These are phyloP conservation scores for Chloroclystis v-ata DNA, from an alignment of 2,888 invertebrate genomes.

Conservation along the genomic window DNA sequence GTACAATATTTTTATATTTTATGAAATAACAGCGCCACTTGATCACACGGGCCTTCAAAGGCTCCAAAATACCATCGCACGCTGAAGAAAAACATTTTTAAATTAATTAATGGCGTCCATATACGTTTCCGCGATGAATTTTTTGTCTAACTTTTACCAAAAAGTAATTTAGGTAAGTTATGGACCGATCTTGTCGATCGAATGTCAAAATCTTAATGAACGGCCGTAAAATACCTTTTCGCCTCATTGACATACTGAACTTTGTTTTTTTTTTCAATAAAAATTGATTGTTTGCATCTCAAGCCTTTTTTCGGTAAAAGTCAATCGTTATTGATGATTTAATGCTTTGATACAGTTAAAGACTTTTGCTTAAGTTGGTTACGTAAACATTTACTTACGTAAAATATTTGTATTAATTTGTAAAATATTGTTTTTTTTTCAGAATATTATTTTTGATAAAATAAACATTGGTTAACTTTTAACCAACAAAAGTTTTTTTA, in stretches of 20 bases:
- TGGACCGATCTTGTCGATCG: slow-evolving; percentile 27
- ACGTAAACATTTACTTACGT: no score
- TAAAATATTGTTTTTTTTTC: no score
- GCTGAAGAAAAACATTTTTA: slow-evolving; percentile 25
- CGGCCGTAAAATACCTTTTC: slow-evolving; percentile 18
- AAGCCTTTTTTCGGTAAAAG: slow-evolving; percentile 9
- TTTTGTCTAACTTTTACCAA: slow-evolving; percentile 28
- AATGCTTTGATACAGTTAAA: neutral
- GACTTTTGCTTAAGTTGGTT: no score
- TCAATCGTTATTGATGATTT: slow-evolving; percentile 6
- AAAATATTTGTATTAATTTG: no score
- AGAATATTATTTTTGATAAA: no score
- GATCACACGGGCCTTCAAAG: neutral
- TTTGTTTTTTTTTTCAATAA: slow-evolving; percentile 23
- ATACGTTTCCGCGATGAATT: slow-evolving; percentile 21
- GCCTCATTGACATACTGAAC: slow-evolving; percentile 29
- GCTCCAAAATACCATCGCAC: slow-evolving; percentile 19
- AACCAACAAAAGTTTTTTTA: no score
- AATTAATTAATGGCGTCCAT: slow-evolving; percentile 27
- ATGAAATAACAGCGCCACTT: neutral
- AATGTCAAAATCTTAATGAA: slow-evolving; percentile 33
- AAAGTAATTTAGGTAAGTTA: slow-evolving; percentile 25
- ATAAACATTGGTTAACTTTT: no score
- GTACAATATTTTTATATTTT: neutral
- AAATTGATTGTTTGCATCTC: slow-evolving; percentile 20